Conservation (phyloP, 2,888 invertebrate genomes). For the Auanema freiburgensis region DNA sequence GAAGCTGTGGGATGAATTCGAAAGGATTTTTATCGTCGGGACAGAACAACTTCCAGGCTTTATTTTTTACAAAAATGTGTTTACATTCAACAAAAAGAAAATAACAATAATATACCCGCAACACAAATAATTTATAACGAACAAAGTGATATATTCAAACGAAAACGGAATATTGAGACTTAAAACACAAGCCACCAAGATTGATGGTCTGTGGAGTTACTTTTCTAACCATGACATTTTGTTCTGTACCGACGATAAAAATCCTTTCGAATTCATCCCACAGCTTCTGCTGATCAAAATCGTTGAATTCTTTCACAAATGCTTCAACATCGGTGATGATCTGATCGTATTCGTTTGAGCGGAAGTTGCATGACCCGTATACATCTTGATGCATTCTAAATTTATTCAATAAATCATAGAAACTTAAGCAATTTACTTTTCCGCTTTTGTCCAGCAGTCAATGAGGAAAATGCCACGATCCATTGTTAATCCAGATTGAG, state of each 20-base stretch:
- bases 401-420: slow-evolving; percentile 16
- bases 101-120: too few relatives aligned
- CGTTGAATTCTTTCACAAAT: slow-evolving; percentile 19
- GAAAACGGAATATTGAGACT: slow-evolving; percentile 23
- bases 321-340: slow-evolving; percentile 21
- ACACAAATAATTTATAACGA: too few relatives aligned
- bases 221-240: slow-evolving; percentile 19
- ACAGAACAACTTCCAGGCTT: too few relatives aligned
- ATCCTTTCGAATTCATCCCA: slow-evolving; percentile 23
- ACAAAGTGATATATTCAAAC: too few relatives aligned
- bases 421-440: slow-evolving; percentile 22
- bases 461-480: background rate
- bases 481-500: slow-evolving; percentile 1
- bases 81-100: too few relatives aligned
- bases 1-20: slow-evolving; percentile 23
- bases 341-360: slow-evolving; percentile 20
- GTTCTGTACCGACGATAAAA: slow-evolving; percentile 23
- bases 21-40: slow-evolving; percentile 21
- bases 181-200: slow-evolving; percentile 22
- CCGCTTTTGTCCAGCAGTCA: slow-evolving; percentile 16
- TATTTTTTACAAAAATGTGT: too few relatives aligned
- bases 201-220: slow-evolving; percentile 22
- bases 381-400: slow-evolving; percentile 21
- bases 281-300: slow-evolving; percentile 22
- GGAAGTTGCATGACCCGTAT: slow-evolving; percentile 20